Base-by-base conservation (phyloP, 2,797 vertebrate genomes). In the Oreonectes daqikongensis region DNA sequence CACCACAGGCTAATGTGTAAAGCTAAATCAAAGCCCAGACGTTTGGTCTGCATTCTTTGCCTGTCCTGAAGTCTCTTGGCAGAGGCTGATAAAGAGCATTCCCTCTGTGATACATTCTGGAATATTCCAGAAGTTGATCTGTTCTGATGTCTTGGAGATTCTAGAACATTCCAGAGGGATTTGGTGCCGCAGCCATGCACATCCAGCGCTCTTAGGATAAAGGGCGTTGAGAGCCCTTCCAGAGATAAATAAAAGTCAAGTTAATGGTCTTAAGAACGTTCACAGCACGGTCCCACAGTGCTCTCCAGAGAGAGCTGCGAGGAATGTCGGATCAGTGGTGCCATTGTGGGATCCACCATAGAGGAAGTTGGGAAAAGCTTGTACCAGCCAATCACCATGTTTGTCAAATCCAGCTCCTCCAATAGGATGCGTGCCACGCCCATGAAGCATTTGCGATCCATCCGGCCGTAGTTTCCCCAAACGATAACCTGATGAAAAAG, bases 381-480 rank as follows among this genome's bases (percentile, higher is more conserved):
- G 94, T 99, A 99, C 98, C 98, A 99, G 86, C 98, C 97, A 50
- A 99, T 96, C 18, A 97, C 97, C 89, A 98, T 93, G 74, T 92
- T 92, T 79, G 94, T 97, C 88, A 99, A 93, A 94, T 99, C 98
- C 92, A 99, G 91, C 92, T 99, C 98, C 89, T 99, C 98, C 93
- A 99, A 84, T 17, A 99, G 90, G 88, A 99, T 97, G 44, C 97
- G 95, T 69, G 97, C 97, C 24, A 99, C 96, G 1, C 98, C 98
- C 97, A 99, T 99, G 92, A 99, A 99, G 89, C 97, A 95, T 87
- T 99, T 99, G 76, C 97, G 94, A 83, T 99, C 98, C 98, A 99
- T 99, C 53, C 97, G 93, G 79, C 98, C 97, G 0, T 99, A 99
- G 91, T 99, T 99, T 1, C 98, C 98, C 98, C 98, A 99, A 57